Conservation (phyloP, 2,113 vertebrate species). For the Pelmatolapia mariae region DNA sequence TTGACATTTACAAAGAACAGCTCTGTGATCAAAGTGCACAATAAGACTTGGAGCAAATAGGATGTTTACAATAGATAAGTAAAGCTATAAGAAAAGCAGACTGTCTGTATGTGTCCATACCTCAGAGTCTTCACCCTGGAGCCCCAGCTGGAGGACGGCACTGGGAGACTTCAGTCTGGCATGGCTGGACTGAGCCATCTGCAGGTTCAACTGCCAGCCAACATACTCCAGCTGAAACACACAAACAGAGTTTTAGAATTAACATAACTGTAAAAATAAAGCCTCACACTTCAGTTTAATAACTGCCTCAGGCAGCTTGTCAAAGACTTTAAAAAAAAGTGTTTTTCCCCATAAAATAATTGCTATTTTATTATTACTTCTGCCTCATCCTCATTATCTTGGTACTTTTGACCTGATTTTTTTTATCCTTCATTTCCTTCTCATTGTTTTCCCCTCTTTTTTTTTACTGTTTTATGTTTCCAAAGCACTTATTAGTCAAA, state of each 20-base stretch:
- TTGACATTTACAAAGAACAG: background rate
- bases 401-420: background rate
- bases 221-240: slow-evolving; percentile 85
- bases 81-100: background rate
- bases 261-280: background rate
- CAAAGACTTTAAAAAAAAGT: background rate
- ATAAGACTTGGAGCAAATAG: background rate
- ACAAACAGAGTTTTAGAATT: background rate
- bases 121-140: slow-evolving; percentile 83
- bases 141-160: slow-evolving; percentile 85
- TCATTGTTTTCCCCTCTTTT: background rate
- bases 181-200: slow-evolving; percentile 87
- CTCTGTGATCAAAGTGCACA: background rate
- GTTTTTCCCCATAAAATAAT: background rate
- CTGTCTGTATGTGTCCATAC: slow-evolving; percentile 56
- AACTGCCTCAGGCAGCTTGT: background rate
- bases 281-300: background rate
- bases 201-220: slow-evolving; percentile 93
- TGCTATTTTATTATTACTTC: background rate
- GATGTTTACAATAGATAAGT: background rate
- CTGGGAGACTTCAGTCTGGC: slow-evolving; percentile 85
- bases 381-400: background rate
- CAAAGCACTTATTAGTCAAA: background rate
- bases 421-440: background rate
- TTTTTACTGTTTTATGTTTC: background rate